Evolutionary conservation across 2,113 vertebrate genomes (phyloP), one percentile per base, ranked within the genome.

Genomic region (Gallinago media): DNA sequence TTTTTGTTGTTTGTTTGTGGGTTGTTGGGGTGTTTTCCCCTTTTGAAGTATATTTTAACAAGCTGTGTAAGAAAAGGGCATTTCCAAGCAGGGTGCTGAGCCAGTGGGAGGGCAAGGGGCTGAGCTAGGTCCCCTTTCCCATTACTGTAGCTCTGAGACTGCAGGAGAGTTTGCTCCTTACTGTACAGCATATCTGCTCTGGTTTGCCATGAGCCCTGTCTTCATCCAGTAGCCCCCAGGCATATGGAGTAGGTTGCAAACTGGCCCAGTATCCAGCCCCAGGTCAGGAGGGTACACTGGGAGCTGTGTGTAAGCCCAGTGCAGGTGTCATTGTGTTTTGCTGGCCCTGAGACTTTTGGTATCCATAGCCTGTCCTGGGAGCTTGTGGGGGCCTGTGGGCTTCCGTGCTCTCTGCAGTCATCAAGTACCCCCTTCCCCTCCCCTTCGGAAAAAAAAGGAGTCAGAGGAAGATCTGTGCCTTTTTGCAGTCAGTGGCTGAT

Each of bases 161-260:
- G 23, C 34, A 25, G 11, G 27, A 49, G 27, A 55, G 18, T 46
- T 81, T 62, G 15, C n/a, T 65, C 22, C 15, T 74, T 63, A 4
- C 20, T 5, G 6, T 6, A 4, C 42, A 32, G 34, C 2, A 0
- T 16, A 5, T 27, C 29, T 73, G 62, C 40, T 62, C 12, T 3
- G 2, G 58, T 55, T 73, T 88, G 31, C 34, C 11, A 2, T 0
- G 0, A 59, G 40, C 26, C 26, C 26, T 70, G 63, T 47, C 38
- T 66, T n/a, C 12, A 31, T 12, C 58, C 7, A 0, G 7, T 16
- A 44, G 26, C 31, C 68, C 40, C 36, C 40, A 68, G 56, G 15
- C 17, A 7, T 3, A 1, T 3, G 2, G 11, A 15, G 12, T 15
- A 14, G 50, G 16, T 47, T 9, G 46, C 54, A 73, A 0, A 12